Conservation (phyloP, 2,888 invertebrate species). For the Eumacrocentrus americanus region DNA sequence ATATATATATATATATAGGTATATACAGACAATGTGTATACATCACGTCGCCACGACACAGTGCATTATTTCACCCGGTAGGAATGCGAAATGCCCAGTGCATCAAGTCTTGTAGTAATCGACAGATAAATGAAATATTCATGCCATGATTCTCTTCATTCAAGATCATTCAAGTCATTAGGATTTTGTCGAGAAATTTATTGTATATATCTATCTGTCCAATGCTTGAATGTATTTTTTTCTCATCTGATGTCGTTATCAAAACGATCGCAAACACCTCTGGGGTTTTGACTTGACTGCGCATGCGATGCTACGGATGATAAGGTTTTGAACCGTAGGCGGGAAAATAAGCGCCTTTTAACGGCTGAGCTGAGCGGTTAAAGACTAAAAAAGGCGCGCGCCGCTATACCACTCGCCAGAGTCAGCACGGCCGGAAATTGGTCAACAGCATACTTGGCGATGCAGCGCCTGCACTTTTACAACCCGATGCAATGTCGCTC, state of each 20-base stretch:
- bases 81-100: not conserved
- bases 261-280: too few relatives aligned
- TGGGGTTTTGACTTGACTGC: too few relatives aligned
- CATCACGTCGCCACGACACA: not conserved
- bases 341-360: slow-evolving; percentile 28
- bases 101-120: not conserved
- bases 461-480: slow-evolving; percentile 31
- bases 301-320: too few relatives aligned
- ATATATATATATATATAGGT: slow-evolving; percentile 28
- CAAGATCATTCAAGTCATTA: too few relatives aligned
- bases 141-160: too few relatives aligned
- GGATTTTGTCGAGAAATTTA: not conserved
- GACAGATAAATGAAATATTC: too few relatives aligned
- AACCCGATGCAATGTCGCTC: slow-evolving; percentile 10
- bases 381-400: slow-evolving; percentile 40
- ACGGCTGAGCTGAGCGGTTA: slow-evolving; percentile 24
- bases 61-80: not conserved
- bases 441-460: slow-evolving; percentile 29
- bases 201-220: too few relatives aligned
- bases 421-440: slow-evolving; percentile 30
- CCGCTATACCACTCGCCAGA: slow-evolving; percentile 17
- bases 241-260: too few relatives aligned
- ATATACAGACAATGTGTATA: not conserved
- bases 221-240: too few relatives aligned
- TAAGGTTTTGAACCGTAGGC: slow-evolving; percentile 32